phyloP scores from a whole-genome alignment of 2,797 vertebrate species.

The Rhodeus uyekii region DNA sequence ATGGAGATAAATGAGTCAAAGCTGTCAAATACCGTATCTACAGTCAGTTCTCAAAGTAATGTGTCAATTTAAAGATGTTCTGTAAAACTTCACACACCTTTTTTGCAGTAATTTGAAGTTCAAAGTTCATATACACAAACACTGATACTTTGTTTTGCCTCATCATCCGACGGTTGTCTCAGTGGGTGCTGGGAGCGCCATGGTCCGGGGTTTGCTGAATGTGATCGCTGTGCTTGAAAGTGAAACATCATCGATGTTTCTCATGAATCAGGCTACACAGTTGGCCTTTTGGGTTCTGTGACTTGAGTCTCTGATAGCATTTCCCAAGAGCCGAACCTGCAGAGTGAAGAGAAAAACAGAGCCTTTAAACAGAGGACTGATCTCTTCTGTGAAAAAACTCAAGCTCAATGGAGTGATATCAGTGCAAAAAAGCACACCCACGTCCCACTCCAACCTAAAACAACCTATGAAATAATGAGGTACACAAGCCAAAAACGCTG shows the following conservation, averaged over 20 bases:
- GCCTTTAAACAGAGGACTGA: slow-evolving; percentile 26
- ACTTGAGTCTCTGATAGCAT: slow-evolving; percentile 28
- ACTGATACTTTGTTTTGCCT: slow-evolving; percentile 32
- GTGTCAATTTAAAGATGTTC: neutral
- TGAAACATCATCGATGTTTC: slow-evolving; percentile 23
- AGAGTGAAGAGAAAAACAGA: slow-evolving; percentile 11
- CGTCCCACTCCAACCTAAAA: slow-evolving; percentile 63
- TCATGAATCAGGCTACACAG: slow-evolving; percentile 39
- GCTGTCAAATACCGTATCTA: neutral
- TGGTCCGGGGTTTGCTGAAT: slow-evolving; percentile 49
- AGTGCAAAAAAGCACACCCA: slow-evolving; percentile 44
- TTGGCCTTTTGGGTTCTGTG: neutral
- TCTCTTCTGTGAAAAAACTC: slow-evolving; percentile 37
- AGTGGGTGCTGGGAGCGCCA: slow-evolving; percentile 23
- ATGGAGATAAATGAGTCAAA: neutral
- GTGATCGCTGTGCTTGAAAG: slow-evolving; percentile 18
- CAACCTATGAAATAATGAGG: slow-evolving; percentile 61
- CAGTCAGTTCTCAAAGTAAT: neutral
- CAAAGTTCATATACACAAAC: slow-evolving; percentile 9
- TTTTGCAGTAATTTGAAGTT: neutral
- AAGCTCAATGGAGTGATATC: slow-evolving; percentile 51
- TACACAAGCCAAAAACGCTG: slow-evolving; percentile 16
- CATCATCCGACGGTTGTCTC: neutral
- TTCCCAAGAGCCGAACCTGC: slow-evolving; percentile 34
- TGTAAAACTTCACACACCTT: neutral